phyloP scores from a whole-genome alignment of 2,888 invertebrate genomes.

The Perizoma flavofasciatum region DNA sequence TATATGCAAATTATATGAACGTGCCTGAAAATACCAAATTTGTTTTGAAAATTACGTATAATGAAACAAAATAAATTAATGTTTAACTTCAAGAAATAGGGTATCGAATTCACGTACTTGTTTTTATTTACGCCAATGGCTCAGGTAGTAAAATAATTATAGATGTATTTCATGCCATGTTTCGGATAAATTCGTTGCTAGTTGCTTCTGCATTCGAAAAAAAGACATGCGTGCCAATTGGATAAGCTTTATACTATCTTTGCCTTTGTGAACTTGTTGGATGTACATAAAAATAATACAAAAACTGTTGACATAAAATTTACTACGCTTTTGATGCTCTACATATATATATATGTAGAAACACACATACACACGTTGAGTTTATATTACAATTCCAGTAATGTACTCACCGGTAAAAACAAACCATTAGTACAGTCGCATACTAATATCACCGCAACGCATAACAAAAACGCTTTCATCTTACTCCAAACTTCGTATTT shows the following conservation, averaged over 20 bases:
- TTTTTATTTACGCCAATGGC: no score
- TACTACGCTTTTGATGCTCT: no score
- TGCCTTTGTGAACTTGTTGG: not conserved
- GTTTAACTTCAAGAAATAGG: no score
- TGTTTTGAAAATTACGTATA: no score
- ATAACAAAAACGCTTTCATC: constrained; percentile 66
- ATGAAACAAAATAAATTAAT: no score
- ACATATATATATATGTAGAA: not conserved
- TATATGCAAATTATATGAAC: not conserved
- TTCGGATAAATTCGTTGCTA: not conserved
- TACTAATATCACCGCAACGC: constrained; percentile 58
- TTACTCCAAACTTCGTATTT: constrained; percentile 48
- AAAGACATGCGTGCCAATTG: no score
- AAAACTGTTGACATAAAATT: not conserved
- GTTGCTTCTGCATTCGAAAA: not conserved
- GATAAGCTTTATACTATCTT: no score
- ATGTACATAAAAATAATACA: not conserved
- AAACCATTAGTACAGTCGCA: constrained; percentile 63
- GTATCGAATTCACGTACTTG: no score
- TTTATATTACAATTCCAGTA: not conserved
- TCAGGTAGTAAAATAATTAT: no score
- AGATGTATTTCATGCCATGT: not conserved
- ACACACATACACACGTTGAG: not conserved
- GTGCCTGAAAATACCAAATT: no score
- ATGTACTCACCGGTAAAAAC: constrained; percentile 68